Evolutionary conservation across 2,797 vertebrate genomes (phyloP).

Genomic region (Amblyopsis hoosieri): DNA sequence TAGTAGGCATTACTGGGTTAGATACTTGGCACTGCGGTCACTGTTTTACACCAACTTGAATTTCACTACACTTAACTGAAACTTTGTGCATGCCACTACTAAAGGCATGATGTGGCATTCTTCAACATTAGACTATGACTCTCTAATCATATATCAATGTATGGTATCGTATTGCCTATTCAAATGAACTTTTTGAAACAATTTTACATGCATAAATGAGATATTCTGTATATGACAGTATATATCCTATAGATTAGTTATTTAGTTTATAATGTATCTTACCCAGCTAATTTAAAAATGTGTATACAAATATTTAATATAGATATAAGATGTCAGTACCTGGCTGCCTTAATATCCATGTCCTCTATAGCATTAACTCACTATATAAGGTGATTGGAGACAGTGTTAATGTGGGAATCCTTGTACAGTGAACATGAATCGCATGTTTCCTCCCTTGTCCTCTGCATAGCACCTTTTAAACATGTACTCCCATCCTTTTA

Average conservation of each 20-base stretch:
- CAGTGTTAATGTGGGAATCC: no score
- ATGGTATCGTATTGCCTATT: background rate
- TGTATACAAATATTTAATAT: no score
- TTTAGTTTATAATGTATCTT: no score
- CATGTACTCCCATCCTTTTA: conserved; percentile 1
- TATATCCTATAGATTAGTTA: no score
- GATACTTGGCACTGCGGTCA: background rate
- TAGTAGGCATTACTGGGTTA: background rate
- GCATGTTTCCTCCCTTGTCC: background rate
- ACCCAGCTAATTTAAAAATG: no score
- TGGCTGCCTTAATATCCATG: no score
- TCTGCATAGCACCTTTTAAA: background rate
- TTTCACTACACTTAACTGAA: background rate
- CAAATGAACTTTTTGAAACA: background rate
- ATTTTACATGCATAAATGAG: no score
- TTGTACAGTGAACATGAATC: background rate
- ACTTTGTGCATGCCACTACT: background rate
- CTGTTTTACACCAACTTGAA: background rate
- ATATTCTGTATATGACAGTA: no score
- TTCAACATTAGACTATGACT: background rate
- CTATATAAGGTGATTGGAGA: no score
- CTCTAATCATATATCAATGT: background rate
- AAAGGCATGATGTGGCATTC: background rate
- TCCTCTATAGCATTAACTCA: no score
- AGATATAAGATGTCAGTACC: no score